Conservation (phyloP, 2,113 vertebrate species). For the Suricata suricatta region DNA sequence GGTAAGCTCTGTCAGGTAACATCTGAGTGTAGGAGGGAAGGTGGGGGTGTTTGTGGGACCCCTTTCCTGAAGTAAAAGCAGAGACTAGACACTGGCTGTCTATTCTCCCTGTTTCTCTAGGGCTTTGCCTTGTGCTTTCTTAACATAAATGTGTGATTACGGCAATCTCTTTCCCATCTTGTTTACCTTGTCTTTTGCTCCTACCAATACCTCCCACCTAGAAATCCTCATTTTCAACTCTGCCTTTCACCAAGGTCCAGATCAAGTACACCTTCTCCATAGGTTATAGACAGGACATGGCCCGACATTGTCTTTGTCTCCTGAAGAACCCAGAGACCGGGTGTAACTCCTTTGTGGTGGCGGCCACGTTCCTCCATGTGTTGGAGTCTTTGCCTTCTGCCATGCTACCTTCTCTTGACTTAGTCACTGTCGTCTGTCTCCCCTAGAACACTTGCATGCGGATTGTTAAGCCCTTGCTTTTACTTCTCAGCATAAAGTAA, state of each 20-base stretch:
- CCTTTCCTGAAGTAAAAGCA: background rate
- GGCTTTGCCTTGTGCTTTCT: background rate
- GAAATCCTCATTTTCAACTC: background rate
- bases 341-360: background rate
- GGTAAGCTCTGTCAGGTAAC: background rate
- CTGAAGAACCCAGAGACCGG: background rate
- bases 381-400: rapidly evolving
- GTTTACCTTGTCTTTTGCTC: background rate
- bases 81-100: background rate
- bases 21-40: background rate
- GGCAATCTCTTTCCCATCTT: background rate
- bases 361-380: too few relatives aligned
- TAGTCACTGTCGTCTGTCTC: background rate
- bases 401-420: background rate
- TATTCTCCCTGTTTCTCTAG: background rate
- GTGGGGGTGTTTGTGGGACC: background rate
- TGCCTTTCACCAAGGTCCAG: background rate
- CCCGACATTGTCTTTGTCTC: background rate
- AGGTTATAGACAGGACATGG: background rate
- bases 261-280: background rate
- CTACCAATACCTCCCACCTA: too few relatives aligned
- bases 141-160: background rate
- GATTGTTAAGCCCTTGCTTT: background rate
- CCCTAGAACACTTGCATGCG: background rate
- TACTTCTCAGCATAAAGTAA: background rate